Conservation (phyloP, 2,888 invertebrate genomes). For the Brachyptera putata region DNA sequence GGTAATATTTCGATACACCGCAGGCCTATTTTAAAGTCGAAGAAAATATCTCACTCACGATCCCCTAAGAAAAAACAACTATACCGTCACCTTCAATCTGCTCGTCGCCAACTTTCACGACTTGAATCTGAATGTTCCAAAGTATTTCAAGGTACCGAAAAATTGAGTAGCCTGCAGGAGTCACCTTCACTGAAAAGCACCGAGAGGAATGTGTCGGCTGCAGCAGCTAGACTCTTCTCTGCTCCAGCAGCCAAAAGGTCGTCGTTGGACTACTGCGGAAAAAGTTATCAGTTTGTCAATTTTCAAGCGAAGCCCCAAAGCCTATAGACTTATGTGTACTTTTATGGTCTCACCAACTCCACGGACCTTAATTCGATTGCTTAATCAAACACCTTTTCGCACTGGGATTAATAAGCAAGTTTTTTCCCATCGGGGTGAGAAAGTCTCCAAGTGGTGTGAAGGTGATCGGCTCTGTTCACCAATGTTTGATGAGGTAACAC, state of each 20-base stretch:
- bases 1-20: too few relatives aligned
- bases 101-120: too few relatives aligned
- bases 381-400: constrained; percentile 19
- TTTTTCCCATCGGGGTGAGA: constrained; percentile 7
- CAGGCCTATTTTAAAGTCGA: too few relatives aligned
- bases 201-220: background rate
- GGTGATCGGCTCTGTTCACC: constrained; percentile 19
- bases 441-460: constrained; percentile 1
- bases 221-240: constrained; percentile 9
- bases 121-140: too few relatives aligned
- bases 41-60: too few relatives aligned
- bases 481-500: constrained; percentile 22
- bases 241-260: background rate
- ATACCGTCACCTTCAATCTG: too few relatives aligned
- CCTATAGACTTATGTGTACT: constrained; percentile 17
- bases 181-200: background rate
- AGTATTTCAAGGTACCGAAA: too few relatives aligned
- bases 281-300: constrained; percentile 23
- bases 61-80: too few relatives aligned
- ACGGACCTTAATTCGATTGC: constrained; percentile 14
- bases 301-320: constrained; percentile 23
- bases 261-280: constrained; percentile 18
- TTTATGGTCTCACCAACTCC: constrained; percentile 22
- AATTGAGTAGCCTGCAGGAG: too few relatives aligned
- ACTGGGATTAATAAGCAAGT: constrained; percentile 21